Percentiles rank a stretch among this genome's conserved stretches.
phyloP scores from a whole-genome alignment of 1,140 invertebrate genomes.

The Mercenaria mercenaria region DNA sequence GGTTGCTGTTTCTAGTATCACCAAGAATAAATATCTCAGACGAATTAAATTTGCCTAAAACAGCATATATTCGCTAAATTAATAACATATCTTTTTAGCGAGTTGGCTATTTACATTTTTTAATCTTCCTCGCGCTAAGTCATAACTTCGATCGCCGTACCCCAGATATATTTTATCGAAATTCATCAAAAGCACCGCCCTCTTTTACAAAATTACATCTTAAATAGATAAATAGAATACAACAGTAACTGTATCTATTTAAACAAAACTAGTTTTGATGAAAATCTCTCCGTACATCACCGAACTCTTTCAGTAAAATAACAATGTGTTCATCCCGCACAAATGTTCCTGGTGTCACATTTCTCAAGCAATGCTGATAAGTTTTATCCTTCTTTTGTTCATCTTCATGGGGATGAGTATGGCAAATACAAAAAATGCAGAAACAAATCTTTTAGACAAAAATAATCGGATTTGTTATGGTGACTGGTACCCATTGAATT shows the following conservation, averaged over 20 bases:
- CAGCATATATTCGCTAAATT: too few relatives aligned
- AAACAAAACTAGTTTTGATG: conserved; percentile 1
- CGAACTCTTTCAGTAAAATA: neutral
- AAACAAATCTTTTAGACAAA: neutral
- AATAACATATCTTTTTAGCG: too few relatives aligned
- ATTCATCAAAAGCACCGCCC: conserved; percentile 4
- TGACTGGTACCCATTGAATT: neutral
- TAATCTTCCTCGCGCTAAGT: too few relatives aligned
- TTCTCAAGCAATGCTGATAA: conserved; percentile 10
- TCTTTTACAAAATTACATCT: neutral
- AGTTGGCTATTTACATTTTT: too few relatives aligned
- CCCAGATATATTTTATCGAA: neutral
- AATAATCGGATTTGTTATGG: conserved; percentile 5
- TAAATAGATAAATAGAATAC: neutral
- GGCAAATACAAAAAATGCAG: neutral
- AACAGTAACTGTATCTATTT: conserved; percentile 6
- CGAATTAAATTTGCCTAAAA: too few relatives aligned
- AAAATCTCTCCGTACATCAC: neutral
- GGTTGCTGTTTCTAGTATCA: too few relatives aligned
- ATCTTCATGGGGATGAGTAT: conserved; percentile 31
- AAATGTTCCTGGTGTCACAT: neutral
- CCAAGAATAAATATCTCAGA: too few relatives aligned
- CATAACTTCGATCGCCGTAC: neutral
- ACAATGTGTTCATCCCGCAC: conserved; percentile 12
- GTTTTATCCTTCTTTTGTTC: conserved; percentile 16